Evolutionary conservation across 2,888 invertebrate genomes (phyloP).

Genomic region (Drosophila nr. perissopoda): DNA sequence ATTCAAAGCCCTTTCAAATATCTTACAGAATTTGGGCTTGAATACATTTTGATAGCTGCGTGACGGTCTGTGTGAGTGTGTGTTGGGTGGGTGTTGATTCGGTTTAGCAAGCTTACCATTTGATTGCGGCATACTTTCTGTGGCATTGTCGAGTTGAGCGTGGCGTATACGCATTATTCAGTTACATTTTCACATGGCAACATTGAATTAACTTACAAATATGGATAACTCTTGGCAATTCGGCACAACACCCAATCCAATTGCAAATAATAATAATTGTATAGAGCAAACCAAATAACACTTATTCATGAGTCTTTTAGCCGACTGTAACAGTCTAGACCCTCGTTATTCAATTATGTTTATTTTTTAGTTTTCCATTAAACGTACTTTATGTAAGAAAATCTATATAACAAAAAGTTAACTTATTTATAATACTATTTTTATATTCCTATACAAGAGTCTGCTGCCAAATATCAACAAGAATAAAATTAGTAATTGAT

Average conservation of each 20-base stretch:
- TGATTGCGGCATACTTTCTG: conserved; percentile 39
- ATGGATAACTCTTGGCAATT: not conserved
- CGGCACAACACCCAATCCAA: not conserved
- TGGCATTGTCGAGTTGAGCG: conserved; percentile 11
- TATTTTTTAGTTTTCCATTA: not conserved
- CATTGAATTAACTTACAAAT: conserved; percentile 2
- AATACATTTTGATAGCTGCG: conserved; percentile 45
- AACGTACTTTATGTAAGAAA: not conserved
- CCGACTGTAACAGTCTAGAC: not conserved
- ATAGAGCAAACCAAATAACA: not conserved
- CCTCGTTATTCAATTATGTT: not conserved
- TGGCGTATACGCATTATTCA: conserved; percentile 43
- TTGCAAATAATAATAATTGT: not conserved
- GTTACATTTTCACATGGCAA: conserved; percentile 16
- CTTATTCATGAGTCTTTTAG: not conserved
- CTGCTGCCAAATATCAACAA: not conserved
- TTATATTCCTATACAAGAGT: not conserved
- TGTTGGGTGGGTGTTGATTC: conserved; percentile 1
- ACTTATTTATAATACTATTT: not conserved
- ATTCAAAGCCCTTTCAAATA: conserved; percentile 64
- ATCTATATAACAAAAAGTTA: not conserved
- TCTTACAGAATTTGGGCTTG: conserved; percentile 63
- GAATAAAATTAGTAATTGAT: not conserved
- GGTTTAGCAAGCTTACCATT: conserved; percentile 13
- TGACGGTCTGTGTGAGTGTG: conserved; percentile 3